Base-by-base conservation (phyloP, 2,888 invertebrate species). In the Eucriotettix oculatus region DNA sequence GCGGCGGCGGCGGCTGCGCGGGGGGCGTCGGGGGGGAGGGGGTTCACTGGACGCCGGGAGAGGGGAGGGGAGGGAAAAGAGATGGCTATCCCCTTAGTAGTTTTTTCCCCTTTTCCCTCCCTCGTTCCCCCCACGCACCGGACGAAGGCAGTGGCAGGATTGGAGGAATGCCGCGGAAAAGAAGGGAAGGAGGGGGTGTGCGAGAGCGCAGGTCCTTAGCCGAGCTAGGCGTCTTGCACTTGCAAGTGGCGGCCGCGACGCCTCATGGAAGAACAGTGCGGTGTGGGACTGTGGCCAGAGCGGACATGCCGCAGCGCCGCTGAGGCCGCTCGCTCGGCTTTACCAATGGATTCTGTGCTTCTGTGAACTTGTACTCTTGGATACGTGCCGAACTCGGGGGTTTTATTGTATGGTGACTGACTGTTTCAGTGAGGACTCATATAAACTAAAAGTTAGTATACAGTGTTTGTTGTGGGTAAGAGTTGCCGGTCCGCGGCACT, bases 41-140 rank as follows among this genome's bases (percentile, higher is more conserved):
- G 56, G 44, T 16, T 42, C 14, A 55, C 41, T 29, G 55, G 59
- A 48, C 56, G 40, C 43, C 16, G 57, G 40, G 60, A 16, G 58
- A 29, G n/a, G 55, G 52, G 52, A 57, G 43, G 61, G 57, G 58
- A 58, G 41, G 56, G 56, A 61, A 59, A 62, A 58, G 62, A 60
- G 59, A 61, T 60, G 58, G 62, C 54, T 58, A 59, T 58, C 57
- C 64, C 64, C 64, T 64, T 62, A 64, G 64, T 61, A 62, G 56
- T 61, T 62, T 64, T 63, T 64, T 52, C 60, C 61, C 64, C 61
- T 60, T 62, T 59, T 61, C 60, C 42, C 54, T 40, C 52, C 61
- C 58, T 56, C 58, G 53, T 59, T 56, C 52, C 58, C 62, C 60
- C 57, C 53, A 48, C 48, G 59, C 55, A 43, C 59, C 42, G 62